Evolutionary conservation across 2,113 vertebrate species (phyloP).

Genomic region (Toxotes chatareus): DNA sequence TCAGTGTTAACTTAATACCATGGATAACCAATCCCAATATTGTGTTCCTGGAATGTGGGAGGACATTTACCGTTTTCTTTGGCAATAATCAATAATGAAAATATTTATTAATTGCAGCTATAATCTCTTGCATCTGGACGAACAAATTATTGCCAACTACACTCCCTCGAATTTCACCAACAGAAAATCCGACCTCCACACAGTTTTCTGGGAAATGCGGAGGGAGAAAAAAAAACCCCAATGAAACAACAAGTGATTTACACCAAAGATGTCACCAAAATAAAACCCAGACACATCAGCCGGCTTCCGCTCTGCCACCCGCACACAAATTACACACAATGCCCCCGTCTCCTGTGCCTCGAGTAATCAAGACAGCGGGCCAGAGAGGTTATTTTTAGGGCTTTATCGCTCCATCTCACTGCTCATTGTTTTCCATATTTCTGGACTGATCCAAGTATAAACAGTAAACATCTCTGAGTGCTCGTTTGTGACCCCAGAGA

Average conservation of each 20-base stretch:
- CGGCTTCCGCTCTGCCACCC: slow-evolving; percentile 49
- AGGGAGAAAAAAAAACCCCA: slow-evolving; percentile 10
- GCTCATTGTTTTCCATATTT: slow-evolving; percentile 65
- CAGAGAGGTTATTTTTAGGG: slow-evolving; percentile 64
- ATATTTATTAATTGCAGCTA: not conserved
- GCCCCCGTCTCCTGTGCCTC: slow-evolving; percentile 49
- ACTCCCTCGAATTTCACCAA: not conserved
- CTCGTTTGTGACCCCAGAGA: not conserved
- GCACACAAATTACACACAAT: slow-evolving; percentile 26
- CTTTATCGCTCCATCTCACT: slow-evolving; percentile 55
- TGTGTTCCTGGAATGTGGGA: not conserved
- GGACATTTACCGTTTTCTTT: not conserved
- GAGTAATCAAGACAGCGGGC: not conserved
- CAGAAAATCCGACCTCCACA: not conserved
- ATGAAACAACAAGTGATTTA: slow-evolving; percentile 16
- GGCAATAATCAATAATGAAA: not conserved
- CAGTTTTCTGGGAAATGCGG: slow-evolving; percentile 35
- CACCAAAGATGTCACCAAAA: slow-evolving; percentile 52
- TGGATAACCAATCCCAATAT: not conserved
- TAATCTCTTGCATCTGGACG: not conserved
- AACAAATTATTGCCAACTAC: not conserved
- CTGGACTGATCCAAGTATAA: slow-evolving; percentile 48
- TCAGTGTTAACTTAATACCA: not conserved
- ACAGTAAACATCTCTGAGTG: slow-evolving; percentile 54
- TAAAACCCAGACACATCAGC: slow-evolving; percentile 51